Percentiles rank a stretch among this genome's conserved stretches.
Evolutionary conservation across 1,140 invertebrate species (phyloP).

Genomic region (Scaptomyza montana): DNA sequence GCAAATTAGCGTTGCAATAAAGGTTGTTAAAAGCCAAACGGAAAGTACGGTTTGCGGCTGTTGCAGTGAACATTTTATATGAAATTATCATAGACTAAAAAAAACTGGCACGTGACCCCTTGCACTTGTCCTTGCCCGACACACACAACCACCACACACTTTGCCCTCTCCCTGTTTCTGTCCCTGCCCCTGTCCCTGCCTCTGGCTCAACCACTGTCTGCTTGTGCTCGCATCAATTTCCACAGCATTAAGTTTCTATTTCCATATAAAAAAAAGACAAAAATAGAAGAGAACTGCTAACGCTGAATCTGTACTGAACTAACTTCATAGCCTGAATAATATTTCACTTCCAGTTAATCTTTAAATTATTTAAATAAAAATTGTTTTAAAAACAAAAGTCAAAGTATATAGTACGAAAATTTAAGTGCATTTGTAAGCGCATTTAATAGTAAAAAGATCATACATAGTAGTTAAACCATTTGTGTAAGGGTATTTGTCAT

Average conservation of each 20-base stretch:
- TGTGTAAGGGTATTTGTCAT: constrained; percentile 15
- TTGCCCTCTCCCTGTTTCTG: too few species aligned
- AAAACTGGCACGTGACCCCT: neutral
- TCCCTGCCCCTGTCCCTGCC: too few species aligned
- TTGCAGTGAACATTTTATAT: constrained; percentile 51
- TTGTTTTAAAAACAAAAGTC: too few species aligned
- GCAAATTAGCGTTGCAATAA: neutral
- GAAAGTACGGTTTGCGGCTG: constrained; percentile 43
- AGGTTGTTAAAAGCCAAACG: constrained; percentile 5
- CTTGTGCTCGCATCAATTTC: constrained; percentile 28
- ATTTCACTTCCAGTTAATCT: neutral
- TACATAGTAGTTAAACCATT: neutral
- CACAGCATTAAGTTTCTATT: constrained; percentile 74
- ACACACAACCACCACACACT: neutral
- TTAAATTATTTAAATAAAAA: neutral
- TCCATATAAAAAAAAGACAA: constrained; percentile 37
- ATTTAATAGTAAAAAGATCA: too few species aligned
- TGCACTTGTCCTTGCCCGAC: neutral
- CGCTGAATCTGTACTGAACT: neutral
- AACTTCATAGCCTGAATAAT: neutral
- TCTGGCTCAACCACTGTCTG: neutral
- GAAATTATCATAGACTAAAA: constrained; percentile 50
- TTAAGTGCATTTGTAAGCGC: too few species aligned
- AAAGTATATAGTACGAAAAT: too few species aligned
- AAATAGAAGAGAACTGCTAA: constrained; percentile 7